phyloP scores from a whole-genome alignment of 1,140 invertebrate genomes.

The Sarcophaga peregrina region DNA sequence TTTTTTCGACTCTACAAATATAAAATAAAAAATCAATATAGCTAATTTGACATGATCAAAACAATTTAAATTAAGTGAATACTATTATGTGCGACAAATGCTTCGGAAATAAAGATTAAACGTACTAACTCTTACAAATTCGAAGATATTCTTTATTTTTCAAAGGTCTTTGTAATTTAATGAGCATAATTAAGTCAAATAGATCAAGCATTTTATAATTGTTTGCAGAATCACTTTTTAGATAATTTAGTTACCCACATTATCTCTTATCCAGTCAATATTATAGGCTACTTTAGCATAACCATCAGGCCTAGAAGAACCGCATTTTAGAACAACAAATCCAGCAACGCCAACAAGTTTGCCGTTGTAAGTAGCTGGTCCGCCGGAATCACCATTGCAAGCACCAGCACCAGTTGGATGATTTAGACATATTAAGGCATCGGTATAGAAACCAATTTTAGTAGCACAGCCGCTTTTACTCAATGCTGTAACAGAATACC shows the following conservation, averaged over 20 bases:
- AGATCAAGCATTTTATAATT: too few relatives aligned
- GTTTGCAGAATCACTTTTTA: too few relatives aligned
- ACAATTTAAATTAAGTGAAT: too few relatives aligned
- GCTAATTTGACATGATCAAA: too few relatives aligned
- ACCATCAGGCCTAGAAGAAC: constrained; percentile 68
- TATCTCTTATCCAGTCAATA: constrained; percentile 64
- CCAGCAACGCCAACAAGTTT: constrained; percentile 58
- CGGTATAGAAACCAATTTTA: constrained; percentile 40
- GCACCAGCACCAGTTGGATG: constrained; percentile 55
- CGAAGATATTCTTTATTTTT: too few relatives aligned
- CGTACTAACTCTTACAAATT: too few relatives aligned
- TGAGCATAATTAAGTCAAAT: too few relatives aligned
- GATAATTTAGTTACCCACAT: background rate
- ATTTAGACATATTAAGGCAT: constrained; percentile 51
- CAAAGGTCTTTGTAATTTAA: too few relatives aligned
- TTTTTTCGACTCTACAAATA: too few relatives aligned
- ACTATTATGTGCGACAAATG: too few relatives aligned
- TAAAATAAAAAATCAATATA: too few relatives aligned
- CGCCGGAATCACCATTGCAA: constrained; percentile 60
- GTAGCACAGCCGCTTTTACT: constrained; percentile 45
- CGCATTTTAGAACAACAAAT: constrained; percentile 54
- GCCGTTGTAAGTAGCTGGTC: constrained; percentile 57
- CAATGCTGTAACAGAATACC: constrained; percentile 53
- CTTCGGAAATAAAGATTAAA: too few relatives aligned
- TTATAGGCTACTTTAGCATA: constrained; percentile 68